Evolutionary conservation across 2,113 vertebrate genomes (phyloP), one percentile per base, ranked within the genome.

Genomic region (Micronycteris hirsuta): DNA sequence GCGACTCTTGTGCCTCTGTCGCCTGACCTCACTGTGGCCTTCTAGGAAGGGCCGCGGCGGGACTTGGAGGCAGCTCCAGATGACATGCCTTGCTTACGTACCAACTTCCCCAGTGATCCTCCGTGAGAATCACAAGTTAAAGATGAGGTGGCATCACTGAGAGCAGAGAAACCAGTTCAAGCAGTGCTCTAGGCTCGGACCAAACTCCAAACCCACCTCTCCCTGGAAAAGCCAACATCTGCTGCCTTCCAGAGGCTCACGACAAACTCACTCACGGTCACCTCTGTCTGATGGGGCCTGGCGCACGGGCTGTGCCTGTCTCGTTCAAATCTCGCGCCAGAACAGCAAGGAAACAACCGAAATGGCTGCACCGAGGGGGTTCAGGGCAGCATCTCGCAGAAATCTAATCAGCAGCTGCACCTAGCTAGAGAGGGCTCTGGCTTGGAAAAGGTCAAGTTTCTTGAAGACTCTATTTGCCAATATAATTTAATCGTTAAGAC

Each of bases 371-470:
- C 43, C 20, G 22, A 73, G 16, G 19, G 61, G 61, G 41, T 65
- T 52, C 20, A 15, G 65, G 52, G 58, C 61, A 33, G n/a, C 68
- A 5, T 70, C 74, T 47, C 49, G 11, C 52, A 95, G 86, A 97
- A 96, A 84, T 47, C 43, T 91, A 97, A 98, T 97, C 98, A 98
- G 96, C 47, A 91, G 96, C 96, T 95, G 71, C 73, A 68, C 52
- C 89, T 92, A 98, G 88, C 76, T 92, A 78, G 73, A 95, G 92
- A 97, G 74, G 43, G 61, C 86, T 54, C 96, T 68, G 71, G 95
- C 83, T 93, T 97, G 94, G 96, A 94, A 97, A 98, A 98, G 96
- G 97, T 97, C 97, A 97, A 91, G 92, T 96, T 97, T 97, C 96
- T 97, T 78, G 73, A 98, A 98, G 95, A 93, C 96, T 97, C 95